Evolutionary conservation across 2,113 vertebrate genomes (phyloP).

Genomic region (Psilopsiagon aymara): DNA sequence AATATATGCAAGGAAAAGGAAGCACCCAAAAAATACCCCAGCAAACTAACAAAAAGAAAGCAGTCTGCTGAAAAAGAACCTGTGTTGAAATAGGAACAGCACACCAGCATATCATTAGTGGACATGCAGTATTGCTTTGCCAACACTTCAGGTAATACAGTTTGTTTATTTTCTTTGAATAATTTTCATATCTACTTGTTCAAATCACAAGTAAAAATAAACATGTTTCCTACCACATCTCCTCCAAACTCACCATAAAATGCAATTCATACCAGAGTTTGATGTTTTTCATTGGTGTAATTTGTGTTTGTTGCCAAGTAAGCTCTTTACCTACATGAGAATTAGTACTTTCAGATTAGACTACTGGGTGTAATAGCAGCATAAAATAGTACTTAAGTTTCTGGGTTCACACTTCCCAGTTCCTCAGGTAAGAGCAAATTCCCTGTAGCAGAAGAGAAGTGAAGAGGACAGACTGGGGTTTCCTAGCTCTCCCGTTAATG

Average conservation of each 20-base stretch:
- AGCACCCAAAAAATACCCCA: not conserved
- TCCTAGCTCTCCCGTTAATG: rapidly evolving
- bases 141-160: not conserved
- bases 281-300: not conserved
- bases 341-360: not conserved
- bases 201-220: not conserved
- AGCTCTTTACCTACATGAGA: not conserved
- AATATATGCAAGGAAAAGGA: not conserved
- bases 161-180: not conserved
- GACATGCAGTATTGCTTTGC: not conserved
- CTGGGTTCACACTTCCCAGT: not conserved
- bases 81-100: not conserved
- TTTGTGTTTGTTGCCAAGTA: not conserved
- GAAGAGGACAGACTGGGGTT: not conserved
- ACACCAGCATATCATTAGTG: not conserved
- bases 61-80: not conserved
- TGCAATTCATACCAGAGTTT: not conserved
- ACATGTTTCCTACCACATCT: rapidly evolving
- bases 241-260: not conserved
- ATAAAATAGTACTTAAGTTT: not conserved
- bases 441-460: not conserved
- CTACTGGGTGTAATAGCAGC: not conserved
- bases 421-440: not conserved
- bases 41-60: not conserved
- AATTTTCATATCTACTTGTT: not conserved